Base-by-base conservation (phyloP, 2,888 invertebrate species). In the Bombylius major region DNA sequence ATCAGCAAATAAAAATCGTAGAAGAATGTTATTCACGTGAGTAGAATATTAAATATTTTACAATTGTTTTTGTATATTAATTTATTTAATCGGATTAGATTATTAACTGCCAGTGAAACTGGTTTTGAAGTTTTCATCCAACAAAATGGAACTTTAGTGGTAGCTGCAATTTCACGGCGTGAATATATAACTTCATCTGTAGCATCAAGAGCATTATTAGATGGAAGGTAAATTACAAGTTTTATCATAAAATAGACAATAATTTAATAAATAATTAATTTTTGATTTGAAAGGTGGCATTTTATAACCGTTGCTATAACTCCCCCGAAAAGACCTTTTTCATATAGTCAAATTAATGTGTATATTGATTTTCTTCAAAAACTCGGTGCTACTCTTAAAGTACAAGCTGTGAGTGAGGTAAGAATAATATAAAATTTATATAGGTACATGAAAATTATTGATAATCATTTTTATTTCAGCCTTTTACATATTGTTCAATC, bases 81-180 rank as follows among this genome's bases (percentile, higher is more conserved):
- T 42, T 11, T 11, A 42, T 11, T 42, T 42, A 2, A 42, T 42
- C 23, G 32, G 42, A 69, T 44, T 63, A 81, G 81, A 58, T 68
- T 82, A 57, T 69, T 75, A 44, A 79, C 79, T 4, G 70, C 65
- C 58, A 69, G 72, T 57, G 78, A 79, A 5, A 72, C 73, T 42
- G 82, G 82, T 3, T 78, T 82, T 61, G 82, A 82, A 65, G 76
- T 79, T 5, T 82, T 82, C 65, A 72, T 82, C 48, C 78, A 78
- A 49, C 69, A 74, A 47, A 77, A 77, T 62, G 78, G 79, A 36
- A 74, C 74, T 56, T 70, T 82, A 39, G 77, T 80, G 5, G 76
- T 82, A 14, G 79, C 79, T 11, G 77, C 81, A 3, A 67, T 75
- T 39, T 79, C 77, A 33, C 78, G 78, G 61, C 78, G 81, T 53